A percentile compares a stretch with the other conserved stretches of the same genome.
Evolutionary conservation across 2,888 invertebrate species (phyloP).

Genomic region (Allolobophora icterica): DNA sequence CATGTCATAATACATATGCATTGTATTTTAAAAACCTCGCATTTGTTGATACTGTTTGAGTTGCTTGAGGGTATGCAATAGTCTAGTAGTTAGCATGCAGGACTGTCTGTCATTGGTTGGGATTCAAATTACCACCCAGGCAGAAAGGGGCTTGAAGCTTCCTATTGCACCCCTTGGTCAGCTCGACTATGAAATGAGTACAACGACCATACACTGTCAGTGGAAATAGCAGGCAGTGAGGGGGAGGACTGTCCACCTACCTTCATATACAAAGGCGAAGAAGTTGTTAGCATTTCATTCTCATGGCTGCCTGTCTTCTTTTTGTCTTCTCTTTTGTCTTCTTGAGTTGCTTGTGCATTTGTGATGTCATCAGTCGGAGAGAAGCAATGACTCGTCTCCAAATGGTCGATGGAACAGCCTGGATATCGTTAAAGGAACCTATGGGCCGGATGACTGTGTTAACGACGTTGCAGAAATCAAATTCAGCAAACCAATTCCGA

Average conservation of each 20-base stretch:
- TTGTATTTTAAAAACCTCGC: too few relatives aligned
- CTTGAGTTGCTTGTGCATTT: slow-evolving; percentile 5
- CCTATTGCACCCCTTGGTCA: neutral
- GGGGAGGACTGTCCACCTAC: neutral
- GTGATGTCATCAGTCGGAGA: slow-evolving; percentile 51
- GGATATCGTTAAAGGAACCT: slow-evolving; percentile 82
- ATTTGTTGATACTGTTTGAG: too few relatives aligned
- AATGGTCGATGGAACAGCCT: slow-evolving; percentile 80
- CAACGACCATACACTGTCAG: neutral
- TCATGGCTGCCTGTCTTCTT: neutral
- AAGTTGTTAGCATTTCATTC: too few relatives aligned
- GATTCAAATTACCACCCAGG: too few relatives aligned
- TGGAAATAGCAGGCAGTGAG: neutral
- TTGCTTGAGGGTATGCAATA: too few relatives aligned
- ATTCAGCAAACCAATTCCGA: slow-evolving; percentile 84
- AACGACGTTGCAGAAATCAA: slow-evolving; percentile 87
- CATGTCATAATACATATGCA: too few relatives aligned
- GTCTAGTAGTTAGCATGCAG: too few relatives aligned
- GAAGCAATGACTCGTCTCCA: slow-evolving; percentile 59
- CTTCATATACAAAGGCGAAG: neutral
- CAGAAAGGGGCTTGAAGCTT: neutral
- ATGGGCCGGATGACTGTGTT: slow-evolving; percentile 80
- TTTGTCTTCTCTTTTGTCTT: neutral
- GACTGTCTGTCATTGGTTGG: too few relatives aligned
- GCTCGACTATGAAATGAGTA: neutral